These are phyloP conservation scores for Dysmachus trigonus DNA, from an alignment of 2,888 invertebrate genomes.

Conservation along the genomic window DNA sequence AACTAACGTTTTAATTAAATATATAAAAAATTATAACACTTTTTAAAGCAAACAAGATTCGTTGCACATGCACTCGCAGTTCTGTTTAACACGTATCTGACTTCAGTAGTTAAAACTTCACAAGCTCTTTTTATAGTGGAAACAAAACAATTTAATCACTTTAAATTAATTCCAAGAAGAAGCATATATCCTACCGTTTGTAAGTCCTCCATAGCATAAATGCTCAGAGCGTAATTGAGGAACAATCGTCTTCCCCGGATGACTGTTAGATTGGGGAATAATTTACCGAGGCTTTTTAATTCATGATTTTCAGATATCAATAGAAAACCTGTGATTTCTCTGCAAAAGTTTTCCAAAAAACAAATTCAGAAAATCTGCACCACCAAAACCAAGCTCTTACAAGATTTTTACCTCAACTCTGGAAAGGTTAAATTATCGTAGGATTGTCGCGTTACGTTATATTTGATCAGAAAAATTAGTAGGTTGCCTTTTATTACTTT, in stretches of 20 bases:
- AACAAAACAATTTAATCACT: background rate
- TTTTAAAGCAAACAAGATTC: too few relatives aligned
- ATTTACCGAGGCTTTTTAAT: slow-evolving; percentile 72
- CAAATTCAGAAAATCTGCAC: slow-evolving; percentile 74
- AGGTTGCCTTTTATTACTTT: slow-evolving; percentile 83
- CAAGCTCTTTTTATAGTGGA: background rate
- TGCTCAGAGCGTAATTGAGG: slow-evolving; percentile 81
- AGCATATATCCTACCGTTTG: slow-evolving; percentile 66
- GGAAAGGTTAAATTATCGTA: slow-evolving; percentile 72
- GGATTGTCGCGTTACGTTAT: slow-evolving; percentile 60
- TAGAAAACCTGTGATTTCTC: slow-evolving; percentile 86
- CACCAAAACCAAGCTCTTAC: slow-evolving; percentile 61
- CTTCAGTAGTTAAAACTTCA: background rate
- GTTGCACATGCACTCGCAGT: background rate
- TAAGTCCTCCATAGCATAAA: slow-evolving; percentile 75
- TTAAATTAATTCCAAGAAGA: background rate
- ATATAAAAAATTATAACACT: background rate
- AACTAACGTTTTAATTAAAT: too few relatives aligned
- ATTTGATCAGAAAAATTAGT: slow-evolving; percentile 74
- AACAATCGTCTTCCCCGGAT: slow-evolving; percentile 84
- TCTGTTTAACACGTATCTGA: too few relatives aligned
- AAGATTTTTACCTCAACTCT: slow-evolving; percentile 65
- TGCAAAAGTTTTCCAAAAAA: slow-evolving; percentile 63
- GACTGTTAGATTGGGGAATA: slow-evolving; percentile 90
- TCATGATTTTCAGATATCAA: slow-evolving; percentile 81